phyloP scores from a whole-genome alignment of 2,113 vertebrate species.

The Heterocephalus glaber region DNA sequence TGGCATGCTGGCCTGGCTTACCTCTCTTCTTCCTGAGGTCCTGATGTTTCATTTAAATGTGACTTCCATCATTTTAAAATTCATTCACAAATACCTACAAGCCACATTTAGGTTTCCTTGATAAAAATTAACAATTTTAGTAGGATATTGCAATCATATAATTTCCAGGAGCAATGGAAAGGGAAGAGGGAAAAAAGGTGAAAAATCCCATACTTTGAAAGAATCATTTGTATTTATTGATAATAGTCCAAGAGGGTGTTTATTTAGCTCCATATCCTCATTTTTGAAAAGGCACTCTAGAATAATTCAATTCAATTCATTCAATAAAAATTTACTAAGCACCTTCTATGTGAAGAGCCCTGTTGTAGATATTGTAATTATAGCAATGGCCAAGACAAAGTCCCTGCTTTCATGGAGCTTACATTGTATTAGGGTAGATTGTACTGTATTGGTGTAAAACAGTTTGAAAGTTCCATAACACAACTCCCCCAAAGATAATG shows the following conservation, averaged over 20 bases:
- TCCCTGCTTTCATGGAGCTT: neutral
- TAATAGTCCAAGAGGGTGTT: neutral
- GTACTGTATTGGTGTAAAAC: neutral
- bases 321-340: neutral
- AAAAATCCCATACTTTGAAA: neutral
- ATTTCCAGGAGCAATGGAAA: neutral
- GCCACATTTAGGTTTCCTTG: neutral
- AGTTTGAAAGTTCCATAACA: neutral
- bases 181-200: neutral
- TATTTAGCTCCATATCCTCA: neutral
- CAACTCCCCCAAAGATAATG: neutral
- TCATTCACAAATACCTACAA: conserved; percentile 11
- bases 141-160: neutral
- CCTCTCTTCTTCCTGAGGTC: neutral
- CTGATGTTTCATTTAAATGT: neutral
- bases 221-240: neutral
- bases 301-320: neutral
- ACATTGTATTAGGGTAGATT: neutral
- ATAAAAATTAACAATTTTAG: conserved; percentile 8
- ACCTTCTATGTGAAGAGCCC: neutral
- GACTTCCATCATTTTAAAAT: conserved; percentile 27
- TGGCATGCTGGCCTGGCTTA: neutral
- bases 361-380: neutral
- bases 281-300: neutral
- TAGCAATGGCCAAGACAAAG: neutral